Evolutionary conservation across 1,140 invertebrate species (phyloP).

Genomic region (Drosophila burlai): DNA sequence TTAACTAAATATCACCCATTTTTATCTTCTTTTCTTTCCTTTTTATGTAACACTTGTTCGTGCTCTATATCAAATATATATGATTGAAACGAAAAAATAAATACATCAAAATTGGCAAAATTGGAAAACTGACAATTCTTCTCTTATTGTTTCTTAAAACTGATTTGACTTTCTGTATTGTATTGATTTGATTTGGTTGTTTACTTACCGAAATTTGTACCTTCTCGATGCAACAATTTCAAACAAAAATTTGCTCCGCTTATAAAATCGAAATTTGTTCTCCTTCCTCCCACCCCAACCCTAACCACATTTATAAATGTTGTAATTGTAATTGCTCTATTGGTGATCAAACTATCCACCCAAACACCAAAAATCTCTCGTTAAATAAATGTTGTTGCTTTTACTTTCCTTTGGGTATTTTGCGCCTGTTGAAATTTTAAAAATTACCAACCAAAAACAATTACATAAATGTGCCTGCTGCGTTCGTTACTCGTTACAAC

Average conservation of each 20-base stretch:
- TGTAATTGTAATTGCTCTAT: conserved; percentile 80
- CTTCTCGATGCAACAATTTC: conserved; percentile 57
- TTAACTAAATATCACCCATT: conserved; percentile 85
- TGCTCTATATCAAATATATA: conserved; percentile 81
- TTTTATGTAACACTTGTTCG: conserved; percentile 84
- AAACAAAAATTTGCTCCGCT: conserved; percentile 48
- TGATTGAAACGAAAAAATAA: conserved; percentile 58
- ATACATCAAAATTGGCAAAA: conserved; percentile 82
- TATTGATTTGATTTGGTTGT: conserved; percentile 41
- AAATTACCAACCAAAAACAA: conserved; percentile 50
- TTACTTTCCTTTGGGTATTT: conserved; percentile 69
- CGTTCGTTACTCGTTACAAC: conserved; percentile 81
- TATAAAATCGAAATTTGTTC: conserved; percentile 54
- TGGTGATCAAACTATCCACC: conserved; percentile 68
- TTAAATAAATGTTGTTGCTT: conserved; percentile 83
- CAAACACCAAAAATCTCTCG: conserved; percentile 66
- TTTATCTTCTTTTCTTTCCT: conserved; percentile 85
- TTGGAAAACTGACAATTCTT: conserved; percentile 80
- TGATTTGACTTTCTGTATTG: conserved; percentile 42
- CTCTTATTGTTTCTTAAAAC: conserved; percentile 50
- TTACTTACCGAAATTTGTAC: conserved; percentile 40
- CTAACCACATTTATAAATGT: conserved; percentile 77
- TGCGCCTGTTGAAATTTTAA: conserved; percentile 76
- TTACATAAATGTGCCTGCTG: conserved; percentile 79
- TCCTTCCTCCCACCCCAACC: conserved; percentile 37